These are phyloP conservation scores for Crotophaga sulcirostris DNA, from an alignment of 2,113 vertebrate genomes.

Conservation along the genomic window DNA sequence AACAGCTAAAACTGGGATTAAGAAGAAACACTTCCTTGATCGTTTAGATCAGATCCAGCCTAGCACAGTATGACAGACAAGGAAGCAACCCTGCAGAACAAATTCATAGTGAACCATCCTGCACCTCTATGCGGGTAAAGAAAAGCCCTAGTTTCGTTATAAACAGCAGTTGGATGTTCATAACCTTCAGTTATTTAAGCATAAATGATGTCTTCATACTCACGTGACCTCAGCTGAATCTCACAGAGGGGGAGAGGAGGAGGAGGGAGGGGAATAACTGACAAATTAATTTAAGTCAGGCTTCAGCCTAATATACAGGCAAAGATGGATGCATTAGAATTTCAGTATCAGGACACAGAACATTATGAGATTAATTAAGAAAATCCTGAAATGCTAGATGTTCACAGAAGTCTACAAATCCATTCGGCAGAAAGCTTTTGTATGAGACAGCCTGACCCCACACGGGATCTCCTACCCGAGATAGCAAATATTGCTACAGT, in stretches of 20 bases:
- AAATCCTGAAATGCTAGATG: background rate
- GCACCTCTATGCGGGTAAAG: background rate
- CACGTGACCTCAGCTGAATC: background rate
- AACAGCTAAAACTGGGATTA: background rate
- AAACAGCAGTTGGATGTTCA: background rate
- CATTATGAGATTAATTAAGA: conserved; percentile 14
- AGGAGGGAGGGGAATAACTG: background rate
- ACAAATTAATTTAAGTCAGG: conserved; percentile 18
- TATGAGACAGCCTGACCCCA: background rate
- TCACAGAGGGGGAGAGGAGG: background rate
- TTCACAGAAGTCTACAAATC: background rate
- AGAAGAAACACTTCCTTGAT: background rate
- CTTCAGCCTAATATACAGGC: background rate
- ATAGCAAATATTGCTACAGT: conserved; percentile 3
- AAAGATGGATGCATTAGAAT: background rate
- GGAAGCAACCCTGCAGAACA: background rate
- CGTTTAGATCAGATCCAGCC: background rate
- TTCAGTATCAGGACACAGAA: background rate
- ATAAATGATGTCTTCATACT: background rate
- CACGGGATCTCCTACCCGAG: background rate
- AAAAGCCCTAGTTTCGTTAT: background rate
- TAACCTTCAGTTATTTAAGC: background rate
- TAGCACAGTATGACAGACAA: background rate
- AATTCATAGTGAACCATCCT: background rate
- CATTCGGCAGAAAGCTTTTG: conserved; percentile 7